A percentile compares a stretch with the other conserved stretches of the same genome.
phyloP scores from a whole-genome alignment of 2,888 invertebrate species.

The Dynastes maya region DNA sequence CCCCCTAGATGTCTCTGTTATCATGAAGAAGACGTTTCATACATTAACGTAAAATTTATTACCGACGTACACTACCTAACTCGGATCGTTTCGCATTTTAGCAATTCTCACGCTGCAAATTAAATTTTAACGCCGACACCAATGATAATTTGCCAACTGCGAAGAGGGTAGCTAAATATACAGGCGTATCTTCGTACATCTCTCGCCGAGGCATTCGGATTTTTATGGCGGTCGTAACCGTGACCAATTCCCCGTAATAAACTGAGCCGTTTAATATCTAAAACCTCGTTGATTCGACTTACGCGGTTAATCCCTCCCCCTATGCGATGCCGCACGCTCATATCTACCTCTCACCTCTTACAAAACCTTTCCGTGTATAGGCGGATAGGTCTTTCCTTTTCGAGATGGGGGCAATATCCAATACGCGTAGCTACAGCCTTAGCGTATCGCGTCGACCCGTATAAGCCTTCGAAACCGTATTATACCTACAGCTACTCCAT shows the following conservation, averaged over 20 bases:
- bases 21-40: too few species aligned
- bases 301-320: constrained; percentile 25
- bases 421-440: background rate
- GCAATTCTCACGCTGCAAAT: background rate
- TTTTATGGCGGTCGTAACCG: constrained; percentile 21
- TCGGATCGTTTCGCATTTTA: background rate
- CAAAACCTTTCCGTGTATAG: background rate
- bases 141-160: background rate
- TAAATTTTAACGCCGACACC: constrained; percentile 1
- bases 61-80: background rate
- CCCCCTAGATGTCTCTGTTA: too few species aligned
- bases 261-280: constrained; percentile 42
- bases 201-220: background rate
- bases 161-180: background rate
- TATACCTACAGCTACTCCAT: constrained; percentile 9
- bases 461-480: constrained; percentile 34
- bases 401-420: background rate
- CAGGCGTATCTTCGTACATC: background rate
- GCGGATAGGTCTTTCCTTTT: constrained; percentile 2
- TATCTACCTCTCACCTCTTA: constrained; percentile 12
- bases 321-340: constrained; percentile 28
- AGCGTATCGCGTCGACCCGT: constrained; percentile 13
- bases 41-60: too few species aligned
- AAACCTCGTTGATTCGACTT: constrained; percentile 46
- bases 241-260: constrained; percentile 43